phyloP scores from a whole-genome alignment of 2,797 vertebrate genomes.

The Australoheros facetus region DNA sequence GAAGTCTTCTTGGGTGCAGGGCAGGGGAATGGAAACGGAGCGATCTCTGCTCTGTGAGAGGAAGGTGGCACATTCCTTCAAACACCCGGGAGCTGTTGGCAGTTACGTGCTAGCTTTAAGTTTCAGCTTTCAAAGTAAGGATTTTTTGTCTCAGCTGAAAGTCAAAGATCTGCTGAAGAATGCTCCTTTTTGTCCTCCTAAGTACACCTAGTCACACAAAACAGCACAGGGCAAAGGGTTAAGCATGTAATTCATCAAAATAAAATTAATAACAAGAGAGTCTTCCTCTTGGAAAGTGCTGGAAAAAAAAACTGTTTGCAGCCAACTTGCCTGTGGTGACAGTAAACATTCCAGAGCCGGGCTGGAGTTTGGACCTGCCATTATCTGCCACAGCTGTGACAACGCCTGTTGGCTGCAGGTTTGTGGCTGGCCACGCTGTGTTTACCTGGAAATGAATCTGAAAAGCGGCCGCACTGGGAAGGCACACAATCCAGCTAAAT shows the following conservation, averaged over 20 bases:
- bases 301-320: constrained; percentile 84
- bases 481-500: constrained; percentile 84
- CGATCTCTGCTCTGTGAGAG: constrained; percentile 41
- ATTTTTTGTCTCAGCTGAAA: constrained; percentile 43
- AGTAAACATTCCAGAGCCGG: constrained; percentile 91
- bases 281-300: constrained; percentile 76
- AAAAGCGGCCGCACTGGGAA: constrained; percentile 85
- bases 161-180: constrained; percentile 56
- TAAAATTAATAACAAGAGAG: constrained; percentile 82
- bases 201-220: constrained; percentile 45
- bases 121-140: constrained; percentile 71
- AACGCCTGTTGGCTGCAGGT: constrained; percentile 85
- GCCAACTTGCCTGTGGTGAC: constrained; percentile 87
- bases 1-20: constrained; percentile 28
- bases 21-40: constrained; percentile 47
- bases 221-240: constrained; percentile 72
- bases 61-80: constrained; percentile 72
- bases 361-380: constrained; percentile 82
- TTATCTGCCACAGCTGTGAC: constrained; percentile 89
- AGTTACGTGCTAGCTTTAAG: constrained; percentile 76
- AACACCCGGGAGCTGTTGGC: constrained; percentile 78
- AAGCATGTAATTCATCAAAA: constrained; percentile 82
- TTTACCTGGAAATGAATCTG: constrained; percentile 95
- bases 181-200: constrained; percentile 37
- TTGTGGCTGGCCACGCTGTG: constrained; percentile 83